A percentile compares a stretch with the other conserved stretches of the same genome.
Evolutionary conservation across 2,888 invertebrate species (phyloP).

Genomic region (Tipula lateralis): DNA sequence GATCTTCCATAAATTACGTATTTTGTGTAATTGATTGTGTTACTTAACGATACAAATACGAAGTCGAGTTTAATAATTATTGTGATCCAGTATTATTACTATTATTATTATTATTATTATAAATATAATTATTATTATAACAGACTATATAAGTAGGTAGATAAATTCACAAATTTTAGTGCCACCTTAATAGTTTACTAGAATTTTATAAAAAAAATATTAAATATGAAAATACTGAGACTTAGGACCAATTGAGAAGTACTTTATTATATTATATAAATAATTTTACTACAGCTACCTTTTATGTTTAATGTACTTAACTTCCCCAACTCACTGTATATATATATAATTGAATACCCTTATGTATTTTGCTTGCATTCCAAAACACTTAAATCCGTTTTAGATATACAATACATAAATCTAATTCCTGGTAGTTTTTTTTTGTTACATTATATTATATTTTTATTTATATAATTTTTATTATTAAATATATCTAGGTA

Average conservation of each 20-base stretch:
- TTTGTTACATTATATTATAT: background rate
- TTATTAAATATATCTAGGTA: background rate
- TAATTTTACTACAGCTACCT: background rate
- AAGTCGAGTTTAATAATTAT: background rate
- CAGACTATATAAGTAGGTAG: background rate
- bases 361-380: background rate
- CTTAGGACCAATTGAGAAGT: background rate
- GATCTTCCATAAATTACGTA: background rate
- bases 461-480: background rate
- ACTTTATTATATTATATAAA: background rate
- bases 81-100: conserved; percentile 27
- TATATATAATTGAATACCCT: no score
- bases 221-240: background rate
- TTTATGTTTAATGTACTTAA: background rate
- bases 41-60: background rate
- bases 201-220: background rate
- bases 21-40: background rate
- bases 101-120: background rate
- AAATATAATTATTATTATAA: background rate
- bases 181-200: background rate
- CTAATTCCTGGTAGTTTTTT: background rate
- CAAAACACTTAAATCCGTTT: background rate
- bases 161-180: background rate
- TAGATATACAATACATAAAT: background rate
- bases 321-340: background rate